These are phyloP conservation scores for Hyperopisus bebe DNA, from an alignment of 2,113 vertebrate species.

Conservation along the genomic window DNA sequence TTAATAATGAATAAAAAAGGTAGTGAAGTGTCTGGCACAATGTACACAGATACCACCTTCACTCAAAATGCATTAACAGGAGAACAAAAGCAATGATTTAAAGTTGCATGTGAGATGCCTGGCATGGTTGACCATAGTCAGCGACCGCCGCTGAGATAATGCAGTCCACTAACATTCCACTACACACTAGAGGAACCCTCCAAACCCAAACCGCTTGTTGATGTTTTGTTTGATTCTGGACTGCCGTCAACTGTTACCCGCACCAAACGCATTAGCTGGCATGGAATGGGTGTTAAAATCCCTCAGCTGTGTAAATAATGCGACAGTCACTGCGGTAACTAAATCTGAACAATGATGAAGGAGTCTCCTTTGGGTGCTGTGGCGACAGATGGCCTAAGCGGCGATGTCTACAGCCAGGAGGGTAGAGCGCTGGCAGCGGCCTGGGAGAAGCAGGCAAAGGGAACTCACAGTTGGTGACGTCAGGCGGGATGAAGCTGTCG, in stretches of 20 bases:
- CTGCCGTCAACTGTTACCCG: not conserved
- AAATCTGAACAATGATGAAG: not conserved
- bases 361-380: not conserved
- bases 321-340: not conserved
- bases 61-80: not conserved
- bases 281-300: not conserved
- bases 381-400: not conserved
- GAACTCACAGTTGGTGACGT: constrained; percentile 89
- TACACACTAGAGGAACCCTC: not conserved
- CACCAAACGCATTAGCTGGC: not conserved
- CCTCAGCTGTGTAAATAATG: constrained; percentile 9
- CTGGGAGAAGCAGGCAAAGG: not conserved
- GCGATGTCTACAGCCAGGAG: not conserved
- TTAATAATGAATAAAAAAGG: not conserved
- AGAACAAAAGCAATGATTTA: not conserved
- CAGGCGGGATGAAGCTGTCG: constrained; percentile 83
- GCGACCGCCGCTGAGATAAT: not conserved
- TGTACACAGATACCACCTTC: not conserved
- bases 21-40: not conserved
- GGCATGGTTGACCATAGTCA: not conserved
- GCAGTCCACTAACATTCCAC: not conserved
- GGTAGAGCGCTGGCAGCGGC: not conserved
- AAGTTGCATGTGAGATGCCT: not conserved
- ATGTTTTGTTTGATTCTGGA: not conserved
- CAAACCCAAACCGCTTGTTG: not conserved